phyloP scores from a whole-genome alignment of 2,888 invertebrate species.

The Meteorus cinctellus region DNA sequence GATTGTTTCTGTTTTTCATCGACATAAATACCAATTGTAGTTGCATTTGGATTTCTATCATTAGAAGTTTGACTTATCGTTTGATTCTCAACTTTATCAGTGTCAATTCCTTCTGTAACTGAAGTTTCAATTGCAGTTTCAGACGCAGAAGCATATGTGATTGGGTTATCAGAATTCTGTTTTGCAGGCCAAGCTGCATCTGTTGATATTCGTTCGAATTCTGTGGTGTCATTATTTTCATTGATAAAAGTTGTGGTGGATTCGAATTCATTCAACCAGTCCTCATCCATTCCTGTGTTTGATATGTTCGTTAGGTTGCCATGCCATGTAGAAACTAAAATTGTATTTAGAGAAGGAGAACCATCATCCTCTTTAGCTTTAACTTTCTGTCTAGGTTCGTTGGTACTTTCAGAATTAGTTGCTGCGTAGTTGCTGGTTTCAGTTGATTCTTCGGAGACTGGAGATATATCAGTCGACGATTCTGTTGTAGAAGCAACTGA shows the following conservation, averaged over 20 bases:
- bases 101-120: not conserved
- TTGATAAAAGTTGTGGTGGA: not conserved
- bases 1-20: slow-evolving; percentile 8
- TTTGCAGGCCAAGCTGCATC: not conserved
- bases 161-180: not conserved
- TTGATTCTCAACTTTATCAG: not conserved
- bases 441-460: not conserved
- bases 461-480: not conserved
- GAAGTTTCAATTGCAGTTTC: not conserved
- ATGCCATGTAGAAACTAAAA: slow-evolving; percentile 43
- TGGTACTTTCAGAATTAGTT: not conserved
- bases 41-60: not conserved
- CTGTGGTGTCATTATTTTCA: not conserved
- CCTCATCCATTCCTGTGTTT: not conserved
- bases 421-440: not conserved
- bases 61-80: not conserved
- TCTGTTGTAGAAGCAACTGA: slow-evolving; percentile 9
- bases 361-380: not conserved
- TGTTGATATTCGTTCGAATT: not conserved
- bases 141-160: not conserved
- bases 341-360: slow-evolving; percentile 40
- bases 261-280: slow-evolving; percentile 35
- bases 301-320: slow-evolving; percentile 39
- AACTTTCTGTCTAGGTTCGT: not conserved
- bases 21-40: not conserved